Base-by-base conservation (phyloP, 1,140 invertebrate genomes). In the Brachionus asplanchnoidis region DNA sequence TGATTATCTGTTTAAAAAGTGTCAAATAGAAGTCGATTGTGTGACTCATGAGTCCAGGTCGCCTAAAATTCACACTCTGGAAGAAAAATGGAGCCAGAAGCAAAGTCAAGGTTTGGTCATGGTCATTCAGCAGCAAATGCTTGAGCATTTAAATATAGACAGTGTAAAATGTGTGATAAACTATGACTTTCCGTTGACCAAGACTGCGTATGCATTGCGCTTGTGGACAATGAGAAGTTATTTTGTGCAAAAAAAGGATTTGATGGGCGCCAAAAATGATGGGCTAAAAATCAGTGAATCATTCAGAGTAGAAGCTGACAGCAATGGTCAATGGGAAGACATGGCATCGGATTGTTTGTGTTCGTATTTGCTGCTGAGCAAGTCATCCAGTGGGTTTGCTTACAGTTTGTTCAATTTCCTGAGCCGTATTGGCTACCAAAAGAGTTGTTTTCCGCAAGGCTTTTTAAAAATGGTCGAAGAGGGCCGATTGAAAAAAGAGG, bases 201-300 rank as follows among this genome's bases (percentile, higher is more conserved):
- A 68, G 23, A 82, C 32, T n/a, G 53, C 53, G 14, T 68, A 65
- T 68, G 79, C 79, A 0, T 7, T 26, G 11, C 50, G 79, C n/a
- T 36, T 82, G 17, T 82, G 79, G 79, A 44, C 36, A 8, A 82
- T 82, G 79, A 82, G 79, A 60, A 46, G 36, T 6, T 44, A 82
- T 65, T 82, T 82, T 65, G 20, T 26, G 14, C 20, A 50, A 3
- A 40, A 80, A 73, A 73, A 7, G 42, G 36, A 73, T 3, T 42
- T 40, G 40, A 73, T 17, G 14, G 26, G 14, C 0, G 32, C 42
- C n/a, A 42, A 42, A 42, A 42, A 42, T 46, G 73, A 77, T 77
- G 42, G 32, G 11, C 46, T 23, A 5, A 77, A 26, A 26, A 77
- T 8, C 8, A 40, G 44, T 42, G 68, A 73, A 42, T 40, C 20